phyloP scores from a whole-genome alignment of 1,140 invertebrate species.

The Calliphora vicina region DNA sequence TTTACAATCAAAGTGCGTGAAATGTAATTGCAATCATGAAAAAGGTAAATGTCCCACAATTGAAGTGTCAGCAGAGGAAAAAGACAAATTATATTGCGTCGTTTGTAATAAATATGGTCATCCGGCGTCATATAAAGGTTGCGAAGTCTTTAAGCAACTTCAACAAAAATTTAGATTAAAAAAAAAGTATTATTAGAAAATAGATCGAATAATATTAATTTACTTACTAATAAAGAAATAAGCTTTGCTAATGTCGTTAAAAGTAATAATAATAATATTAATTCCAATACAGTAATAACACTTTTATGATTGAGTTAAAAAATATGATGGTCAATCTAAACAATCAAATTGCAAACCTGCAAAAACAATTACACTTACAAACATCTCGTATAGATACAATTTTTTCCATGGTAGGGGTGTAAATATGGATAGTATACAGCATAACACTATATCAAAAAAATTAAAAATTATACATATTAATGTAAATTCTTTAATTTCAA shows the following conservation, averaged over 20 bases:
- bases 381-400: neutral
- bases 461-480: no score
- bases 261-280: neutral
- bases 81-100: constrained; percentile 12
- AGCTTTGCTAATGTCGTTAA: neutral
- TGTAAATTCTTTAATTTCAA: no score
- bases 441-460: neutral
- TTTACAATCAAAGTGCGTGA: neutral
- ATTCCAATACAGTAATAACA: neutral
- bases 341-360: no score
- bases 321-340: no score
- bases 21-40: neutral
- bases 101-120: constrained; percentile 17
- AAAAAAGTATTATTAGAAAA: neutral
- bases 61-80: neutral
- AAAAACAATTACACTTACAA: neutral
- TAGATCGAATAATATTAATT: neutral
- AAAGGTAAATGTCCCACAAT: neutral
- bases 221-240: neutral
- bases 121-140: neutral
- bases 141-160: neutral
- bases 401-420: neutral
- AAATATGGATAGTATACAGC: neutral
- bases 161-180: neutral
- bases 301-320: no score